Evolutionary conservation across 2,797 vertebrate species (phyloP).

Genomic region (Enoplosus armatus): DNA sequence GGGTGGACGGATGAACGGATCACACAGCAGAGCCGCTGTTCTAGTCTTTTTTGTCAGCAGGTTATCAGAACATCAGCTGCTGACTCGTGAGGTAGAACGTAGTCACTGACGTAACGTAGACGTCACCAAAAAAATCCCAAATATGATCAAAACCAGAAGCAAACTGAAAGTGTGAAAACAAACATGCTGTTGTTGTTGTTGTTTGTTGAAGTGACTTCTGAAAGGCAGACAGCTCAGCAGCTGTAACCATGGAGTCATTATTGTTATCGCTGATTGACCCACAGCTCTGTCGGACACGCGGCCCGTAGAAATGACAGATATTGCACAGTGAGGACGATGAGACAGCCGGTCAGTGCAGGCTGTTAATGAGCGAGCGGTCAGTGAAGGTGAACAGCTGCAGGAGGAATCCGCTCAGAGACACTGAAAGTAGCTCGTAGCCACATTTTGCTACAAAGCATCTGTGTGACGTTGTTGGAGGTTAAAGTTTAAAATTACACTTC

Average conservation of each 20-base stretch:
- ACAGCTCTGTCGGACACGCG: background rate
- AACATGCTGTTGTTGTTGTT: background rate
- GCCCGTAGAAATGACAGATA: slow-evolving; percentile 8
- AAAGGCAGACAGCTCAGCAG: background rate
- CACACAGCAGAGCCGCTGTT: no score
- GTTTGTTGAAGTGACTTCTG: background rate
- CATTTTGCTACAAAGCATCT: no score
- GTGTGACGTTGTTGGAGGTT: background rate
- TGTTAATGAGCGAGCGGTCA: slow-evolving; percentile 13
- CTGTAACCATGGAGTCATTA: background rate
- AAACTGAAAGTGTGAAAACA: background rate
- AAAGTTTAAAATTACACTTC: background rate
- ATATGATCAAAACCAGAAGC: background rate
- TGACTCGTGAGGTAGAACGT: no score
- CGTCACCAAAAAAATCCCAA: no score
- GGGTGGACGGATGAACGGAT: no score
- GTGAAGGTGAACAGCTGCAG: slow-evolving; percentile 31
- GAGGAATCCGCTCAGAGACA: background rate
- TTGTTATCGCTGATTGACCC: background rate
- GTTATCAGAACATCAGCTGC: no score
- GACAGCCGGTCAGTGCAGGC: background rate
- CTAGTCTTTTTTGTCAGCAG: no score
- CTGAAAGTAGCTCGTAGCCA: no score
- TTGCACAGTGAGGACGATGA: background rate
- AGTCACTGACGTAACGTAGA: no score